Percentiles rank a stretch among this genome's conserved stretches.
Evolutionary conservation across 2,888 invertebrate species (phyloP).

Genomic region (Thecophora atra): DNA sequence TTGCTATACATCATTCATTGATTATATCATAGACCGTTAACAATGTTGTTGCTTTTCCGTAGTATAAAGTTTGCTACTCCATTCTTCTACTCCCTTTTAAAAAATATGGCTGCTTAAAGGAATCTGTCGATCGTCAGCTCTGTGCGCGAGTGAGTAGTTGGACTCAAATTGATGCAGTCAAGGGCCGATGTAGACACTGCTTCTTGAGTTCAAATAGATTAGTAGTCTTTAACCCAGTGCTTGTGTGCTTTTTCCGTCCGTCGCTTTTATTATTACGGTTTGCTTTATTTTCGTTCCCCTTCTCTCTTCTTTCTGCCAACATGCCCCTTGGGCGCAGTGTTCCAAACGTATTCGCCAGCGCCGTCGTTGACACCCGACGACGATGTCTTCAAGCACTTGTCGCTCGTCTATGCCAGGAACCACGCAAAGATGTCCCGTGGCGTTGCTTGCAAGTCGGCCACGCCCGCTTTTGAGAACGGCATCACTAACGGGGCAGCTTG

Average conservation of each 20-base stretch:
- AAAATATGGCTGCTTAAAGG: constrained; percentile 69
- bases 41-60: constrained; percentile 43
- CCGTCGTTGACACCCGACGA: constrained; percentile 91
- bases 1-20: neutral
- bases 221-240: too few relatives aligned
- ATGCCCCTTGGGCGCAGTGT: constrained; percentile 78
- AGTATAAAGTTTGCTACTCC: constrained; percentile 56
- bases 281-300: neutral
- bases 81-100: constrained; percentile 47
- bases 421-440: constrained; percentile 91
- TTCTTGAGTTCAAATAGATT: too few relatives aligned
- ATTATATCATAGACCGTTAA: neutral
- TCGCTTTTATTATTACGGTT: neutral
- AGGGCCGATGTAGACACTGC: neutral
- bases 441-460: constrained; percentile 80
- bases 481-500: constrained; percentile 95
- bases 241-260: neutral
- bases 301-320: constrained; percentile 54
- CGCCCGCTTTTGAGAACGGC: constrained; percentile 83
- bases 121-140: constrained; percentile 78
- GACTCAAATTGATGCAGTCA: neutral
- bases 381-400: constrained; percentile 88
- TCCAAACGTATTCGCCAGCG: constrained; percentile 83
- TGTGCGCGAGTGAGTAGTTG: constrained; percentile 75
- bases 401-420: constrained; percentile 84